A percentile compares a stretch with the other conserved stretches of the same genome.
phyloP scores from a whole-genome alignment of 2,888 invertebrate genomes.

The Tachina lurida region DNA sequence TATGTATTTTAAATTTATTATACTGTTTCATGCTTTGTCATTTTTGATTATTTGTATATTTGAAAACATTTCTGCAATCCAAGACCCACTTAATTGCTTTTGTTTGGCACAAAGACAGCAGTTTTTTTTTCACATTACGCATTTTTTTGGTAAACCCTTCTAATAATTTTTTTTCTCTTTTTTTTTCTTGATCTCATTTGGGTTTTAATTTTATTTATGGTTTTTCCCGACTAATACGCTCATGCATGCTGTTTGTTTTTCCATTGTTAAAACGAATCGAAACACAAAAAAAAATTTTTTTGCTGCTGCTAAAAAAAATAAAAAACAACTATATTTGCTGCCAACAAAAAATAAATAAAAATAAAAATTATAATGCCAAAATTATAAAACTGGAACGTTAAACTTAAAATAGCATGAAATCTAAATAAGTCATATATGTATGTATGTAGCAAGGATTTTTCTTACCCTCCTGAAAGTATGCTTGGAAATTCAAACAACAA shows the following conservation, averaged over 20 bases:
- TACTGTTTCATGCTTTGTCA: neutral
- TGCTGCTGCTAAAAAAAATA: slow-evolving; percentile 37
- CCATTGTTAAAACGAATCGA: slow-evolving; percentile 20
- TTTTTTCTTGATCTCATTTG: slow-evolving; percentile 35
- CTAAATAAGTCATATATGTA: slow-evolving; percentile 23
- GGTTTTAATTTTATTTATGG: slow-evolving; percentile 37
- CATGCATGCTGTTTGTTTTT: slow-evolving; percentile 44
- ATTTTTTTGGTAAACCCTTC: neutral
- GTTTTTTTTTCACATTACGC: slow-evolving; percentile 29
- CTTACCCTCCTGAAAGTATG: slow-evolving; percentile 20
- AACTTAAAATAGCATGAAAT: slow-evolving; percentile 49
- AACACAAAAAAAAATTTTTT: slow-evolving; percentile 23
- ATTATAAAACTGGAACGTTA: slow-evolving; percentile 35
- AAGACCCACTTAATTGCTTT: slow-evolving; percentile 25
- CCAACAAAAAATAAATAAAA: slow-evolving; percentile 18
- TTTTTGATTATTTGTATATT: neutral
- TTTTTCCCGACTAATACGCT: slow-evolving; percentile 19
- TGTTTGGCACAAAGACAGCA: slow-evolving; percentile 16
- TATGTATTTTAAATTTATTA: too few species aligned
- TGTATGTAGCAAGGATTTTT: neutral
- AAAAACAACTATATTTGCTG: slow-evolving; percentile 18
- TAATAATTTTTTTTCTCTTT: slow-evolving; percentile 44
- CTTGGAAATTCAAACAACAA: slow-evolving; percentile 17
- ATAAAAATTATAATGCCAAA: neutral
- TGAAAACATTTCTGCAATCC: neutral